Evolutionary conservation across 2,113 vertebrate genomes (phyloP).

Genomic region (Oncorhynchus masou): DNA sequence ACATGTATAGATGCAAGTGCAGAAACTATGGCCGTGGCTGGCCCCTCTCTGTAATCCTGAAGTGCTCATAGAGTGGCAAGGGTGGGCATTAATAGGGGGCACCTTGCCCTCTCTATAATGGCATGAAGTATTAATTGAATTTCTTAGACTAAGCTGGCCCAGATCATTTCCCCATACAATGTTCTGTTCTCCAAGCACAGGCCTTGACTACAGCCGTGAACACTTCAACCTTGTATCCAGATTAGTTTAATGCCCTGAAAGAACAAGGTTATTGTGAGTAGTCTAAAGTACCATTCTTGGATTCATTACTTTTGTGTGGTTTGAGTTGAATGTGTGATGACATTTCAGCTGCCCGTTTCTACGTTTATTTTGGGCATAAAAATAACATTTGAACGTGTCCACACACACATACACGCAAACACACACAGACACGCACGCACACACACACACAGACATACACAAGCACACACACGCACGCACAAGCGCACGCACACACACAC

Average conservation of each 20-base stretch:
- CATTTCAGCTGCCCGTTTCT: background rate
- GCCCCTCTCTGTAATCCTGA: background rate
- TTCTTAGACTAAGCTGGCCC: background rate
- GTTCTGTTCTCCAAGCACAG: background rate
- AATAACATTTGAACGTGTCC: background rate
- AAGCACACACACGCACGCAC: fast-evolving
- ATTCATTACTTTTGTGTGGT: background rate
- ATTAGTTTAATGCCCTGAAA: background rate
- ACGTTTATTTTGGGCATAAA: background rate
- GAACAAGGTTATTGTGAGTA: background rate
- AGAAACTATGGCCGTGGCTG: background rate
- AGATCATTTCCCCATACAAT: background rate
- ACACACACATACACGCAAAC: background rate
- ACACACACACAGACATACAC: too few species aligned
- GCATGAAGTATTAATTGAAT: background rate
- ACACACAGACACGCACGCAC: background rate
- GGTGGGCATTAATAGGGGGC: background rate
- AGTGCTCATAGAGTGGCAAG: background rate
- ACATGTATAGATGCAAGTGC: too few species aligned
- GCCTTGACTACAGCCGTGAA: background rate
- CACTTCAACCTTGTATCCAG: background rate
- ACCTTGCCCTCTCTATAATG: background rate
- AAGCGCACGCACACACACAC: too few species aligned
- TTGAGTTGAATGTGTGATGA: background rate
- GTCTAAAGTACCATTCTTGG: background rate